Evolutionary conservation across 2,113 vertebrate species (phyloP).

Genomic region (cattle (Bos taurus)): ARS-UCD2.0 NC_037337.1:98024001-98024500

Average conservation of each 20-base stretch:
- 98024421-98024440: not conserved
- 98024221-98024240: not conserved
- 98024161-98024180: not conserved
- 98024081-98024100: not conserved
- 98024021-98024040: not conserved
- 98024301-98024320: not conserved
- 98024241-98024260: not conserved
- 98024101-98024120: not conserved
- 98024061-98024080: not conserved
- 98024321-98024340: not conserved
- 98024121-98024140: not conserved
- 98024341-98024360: not conserved
- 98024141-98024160: not conserved
- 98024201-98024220: not conserved
- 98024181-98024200: not conserved
- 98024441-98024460: not conserved
- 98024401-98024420: not conserved
- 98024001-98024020: not conserved
- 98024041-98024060: not conserved
- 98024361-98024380: not conserved
- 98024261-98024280: not conserved
- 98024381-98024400: not conserved
- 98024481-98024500: not conserved
- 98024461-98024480: not conserved
- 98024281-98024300: not conserved